Base-by-base conservation (phyloP, 2,113 vertebrate species). In the Nibea albiflora region DNA sequence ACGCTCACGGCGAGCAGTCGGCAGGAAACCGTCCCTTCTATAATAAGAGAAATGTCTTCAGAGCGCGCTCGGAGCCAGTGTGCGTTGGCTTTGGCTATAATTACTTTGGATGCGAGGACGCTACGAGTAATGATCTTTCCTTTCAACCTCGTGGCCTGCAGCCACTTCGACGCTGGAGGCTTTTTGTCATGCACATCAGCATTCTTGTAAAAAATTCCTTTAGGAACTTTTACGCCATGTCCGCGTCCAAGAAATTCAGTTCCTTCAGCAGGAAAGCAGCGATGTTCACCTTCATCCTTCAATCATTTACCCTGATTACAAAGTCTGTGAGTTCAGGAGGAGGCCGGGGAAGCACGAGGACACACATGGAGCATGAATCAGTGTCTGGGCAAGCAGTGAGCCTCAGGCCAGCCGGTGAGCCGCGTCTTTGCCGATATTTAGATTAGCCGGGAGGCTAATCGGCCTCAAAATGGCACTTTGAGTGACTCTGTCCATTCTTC, bases 41-140 rank as follows among this genome's bases (percentile, higher is more conserved):
- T 56, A 14, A 46, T 14, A 56, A 68, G 12, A 73, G 44, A 72
- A 35, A 19, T 11, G 11, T 9, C 53, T 31, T 63, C 5, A 67
- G 47, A 39, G 2, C 0, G 15, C 3, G n/a, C 11, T 57, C 3
- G 28, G 42, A 74, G 39, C 0, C 20, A 15, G 61, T 53, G 31
- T 15, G 63, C 53, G 17, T 53, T 39, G 16, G 69, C 24, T 74
- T 46, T 56, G 39, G 39, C 56, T 77, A 50, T 20, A 69, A 68
- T 63, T 9, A 26, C 42, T 56, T 26, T 53, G 69, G 63, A 52
- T 54, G 50, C 26, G 66, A 47, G 66, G 20, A 16, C 10, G 12
- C 31, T 17, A 24, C 28, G 39, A 19, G 46, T 7, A 16, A 16
- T 9, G 19, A 28, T 54, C 12, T 74, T 61, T 62, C 57, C 63